Evolutionary conservation across 2,797 vertebrate genomes (phyloP), one percentile per base, ranked within the genome.

Genomic region (Babyrousa celebensis): DNA sequence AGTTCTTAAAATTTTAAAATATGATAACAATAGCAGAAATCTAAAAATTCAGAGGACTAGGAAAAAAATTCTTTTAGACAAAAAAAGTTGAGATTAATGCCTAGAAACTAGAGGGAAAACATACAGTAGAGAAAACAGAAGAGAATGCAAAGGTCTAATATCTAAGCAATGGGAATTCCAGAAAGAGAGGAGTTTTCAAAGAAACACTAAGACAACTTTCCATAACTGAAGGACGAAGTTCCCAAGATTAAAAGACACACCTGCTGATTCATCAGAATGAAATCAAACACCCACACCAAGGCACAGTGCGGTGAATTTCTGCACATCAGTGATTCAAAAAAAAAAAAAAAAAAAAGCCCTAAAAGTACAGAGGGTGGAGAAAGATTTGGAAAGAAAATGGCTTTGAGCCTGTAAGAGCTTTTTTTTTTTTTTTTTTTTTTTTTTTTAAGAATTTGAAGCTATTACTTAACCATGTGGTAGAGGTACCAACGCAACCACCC

Each of bases 41-140:
- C 48, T 10, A 10, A 89, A 93, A 93, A 68, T 32, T 83, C 40
- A 83, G 79, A 65, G 27, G 36, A 72, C 36, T 58, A 43, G 77
- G 40, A 54, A 20, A 48, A 77, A 91, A 78, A 93, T 3, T 7
- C 8, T 85, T 96, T 96, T 94, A 86, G n/a, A 95, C 18, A 91
- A 94, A 95, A 48, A 10, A 67, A 60, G 56, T 36, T 58, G 17
- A 79, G 12, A 43, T 70, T 89, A 89, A 6, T 85, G 75, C 48
- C 56, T 75, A 88, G 27, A 74, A 97, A 89, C 9, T n/a, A 88
- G 7, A 85, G 83, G 12, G 89, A 78, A 77, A 62, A 85, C 14
- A 36, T 58, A 60, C 25, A 25, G 74, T 23, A 72, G 7, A 74
- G n/a, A 70, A 96, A 93, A 80, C 0, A 88, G 77, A 91, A 68